Percentiles rank a stretch among this genome's conserved stretches.
Evolutionary conservation across 2,888 invertebrate species (phyloP).

Genomic region (Caenorhabditis zanzibari): DNA sequence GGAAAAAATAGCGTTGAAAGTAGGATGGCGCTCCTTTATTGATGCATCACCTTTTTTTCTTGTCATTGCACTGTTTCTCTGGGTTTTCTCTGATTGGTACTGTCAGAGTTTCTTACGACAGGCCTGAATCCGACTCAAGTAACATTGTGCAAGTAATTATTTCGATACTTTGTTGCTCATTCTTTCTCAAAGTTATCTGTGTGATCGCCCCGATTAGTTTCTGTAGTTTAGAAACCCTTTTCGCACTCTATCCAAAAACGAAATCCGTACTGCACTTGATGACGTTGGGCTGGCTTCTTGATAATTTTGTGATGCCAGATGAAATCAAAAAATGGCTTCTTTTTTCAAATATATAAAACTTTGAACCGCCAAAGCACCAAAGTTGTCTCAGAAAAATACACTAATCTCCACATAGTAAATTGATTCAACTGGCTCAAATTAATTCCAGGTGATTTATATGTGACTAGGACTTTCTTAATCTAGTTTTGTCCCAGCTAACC

Average conservation of each 20-base stretch:
- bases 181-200: too few species aligned
- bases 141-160: too few species aligned
- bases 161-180: too few species aligned
- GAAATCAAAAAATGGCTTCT: not conserved
- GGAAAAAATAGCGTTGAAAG: not conserved
- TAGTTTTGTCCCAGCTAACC: constrained; percentile 11
- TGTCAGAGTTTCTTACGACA: not conserved
- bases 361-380: not conserved
- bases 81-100: not conserved
- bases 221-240: not conserved
- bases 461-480: constrained; percentile 6
- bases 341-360: not conserved
- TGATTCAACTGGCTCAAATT: too few species aligned
- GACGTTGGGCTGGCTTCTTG: not conserved
- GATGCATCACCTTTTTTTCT: constrained; percentile 11
- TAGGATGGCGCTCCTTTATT: constrained; percentile 54
- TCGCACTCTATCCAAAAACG: not conserved
- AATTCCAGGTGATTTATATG: not conserved
- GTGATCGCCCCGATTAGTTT: not conserved
- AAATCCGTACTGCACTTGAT: not conserved
- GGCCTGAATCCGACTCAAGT: too few species aligned
- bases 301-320: not conserved
- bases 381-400: too few species aligned
- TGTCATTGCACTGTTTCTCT: not conserved
- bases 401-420: too few species aligned